A percentile compares a stretch with the other conserved stretches of the same genome.
Conservation (phyloP, 2,888 invertebrate species). For the Steinernema hermaphroditum region DNA sequence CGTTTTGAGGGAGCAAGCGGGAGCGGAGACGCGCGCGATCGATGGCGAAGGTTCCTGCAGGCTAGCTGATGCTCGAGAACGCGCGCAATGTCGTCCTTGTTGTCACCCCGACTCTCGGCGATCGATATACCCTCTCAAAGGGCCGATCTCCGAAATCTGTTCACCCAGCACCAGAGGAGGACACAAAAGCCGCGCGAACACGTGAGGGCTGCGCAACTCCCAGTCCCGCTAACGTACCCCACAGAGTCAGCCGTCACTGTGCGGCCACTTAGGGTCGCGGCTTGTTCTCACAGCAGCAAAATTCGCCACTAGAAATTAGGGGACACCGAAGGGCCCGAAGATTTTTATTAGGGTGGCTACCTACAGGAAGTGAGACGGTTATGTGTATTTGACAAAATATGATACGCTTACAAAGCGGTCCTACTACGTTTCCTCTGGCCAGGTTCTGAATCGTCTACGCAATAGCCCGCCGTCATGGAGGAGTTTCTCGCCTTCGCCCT, state of each 20-base stretch:
- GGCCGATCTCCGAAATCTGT: constrained; percentile 26
- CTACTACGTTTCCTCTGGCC: too few relatives aligned
- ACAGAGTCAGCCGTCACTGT: too few relatives aligned
- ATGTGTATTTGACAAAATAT: too few relatives aligned
- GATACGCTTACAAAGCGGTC: too few relatives aligned
- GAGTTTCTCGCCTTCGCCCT: not conserved
- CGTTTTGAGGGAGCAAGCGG: constrained; percentile 27
- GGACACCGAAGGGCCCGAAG: too few relatives aligned
- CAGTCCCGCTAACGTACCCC: too few relatives aligned
- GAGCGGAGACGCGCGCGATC: constrained; percentile 2
- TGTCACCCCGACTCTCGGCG: not conserved
- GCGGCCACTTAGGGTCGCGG: too few relatives aligned
- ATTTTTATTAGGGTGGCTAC: too few relatives aligned
- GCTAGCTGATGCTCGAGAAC: constrained; percentile 26
- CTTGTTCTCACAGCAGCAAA: too few relatives aligned
- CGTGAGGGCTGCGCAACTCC: too few relatives aligned
- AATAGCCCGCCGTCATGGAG: not conserved
- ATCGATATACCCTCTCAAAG: constrained; percentile 24
- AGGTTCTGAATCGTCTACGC: not conserved
- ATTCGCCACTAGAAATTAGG: too few relatives aligned
- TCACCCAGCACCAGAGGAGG: not conserved
- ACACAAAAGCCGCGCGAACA: constrained; percentile 22
- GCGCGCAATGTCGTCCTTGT: constrained; percentile 13
- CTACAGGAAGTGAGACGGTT: too few relatives aligned
- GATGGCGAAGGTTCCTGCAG: constrained; percentile 23